A percentile compares a stretch with the other conserved stretches of the same genome.
Evolutionary conservation across 2,888 invertebrate genomes (phyloP).

Genomic region (Pseudococcus longispinus): DNA sequence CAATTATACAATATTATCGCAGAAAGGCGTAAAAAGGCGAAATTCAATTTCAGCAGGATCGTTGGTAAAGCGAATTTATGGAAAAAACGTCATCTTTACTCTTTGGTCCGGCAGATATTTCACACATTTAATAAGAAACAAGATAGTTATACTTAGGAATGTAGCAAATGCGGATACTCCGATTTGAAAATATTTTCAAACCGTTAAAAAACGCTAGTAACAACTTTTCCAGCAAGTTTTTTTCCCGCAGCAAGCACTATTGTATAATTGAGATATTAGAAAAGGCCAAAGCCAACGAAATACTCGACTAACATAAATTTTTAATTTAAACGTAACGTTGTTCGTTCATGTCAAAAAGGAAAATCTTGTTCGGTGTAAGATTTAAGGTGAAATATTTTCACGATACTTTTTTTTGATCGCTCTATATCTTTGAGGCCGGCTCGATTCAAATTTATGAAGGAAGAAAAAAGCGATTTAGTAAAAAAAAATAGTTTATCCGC

Average conservation of each 20-base stretch:
- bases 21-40: neutral
- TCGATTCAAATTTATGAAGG: slow-evolving; percentile 28
- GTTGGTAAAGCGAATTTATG: neutral
- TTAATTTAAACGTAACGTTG: slow-evolving; percentile 32
- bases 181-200: neutral
- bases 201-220: neutral
- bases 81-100: neutral
- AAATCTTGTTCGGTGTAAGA: neutral
- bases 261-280: neutral
- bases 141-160: too few species aligned
- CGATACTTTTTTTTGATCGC: slow-evolving; percentile 19
- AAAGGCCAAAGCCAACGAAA: neutral
- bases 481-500: slow-evolving; percentile 14
- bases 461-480: neutral
- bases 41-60: neutral
- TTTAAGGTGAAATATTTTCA: slow-evolving; percentile 36
- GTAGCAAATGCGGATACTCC: neutral
- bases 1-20: neutral
- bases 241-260: neutral
- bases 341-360: slow-evolving; percentile 2
- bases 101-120: neutral
- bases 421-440: neutral
- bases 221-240: neutral
- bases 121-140: neutral
- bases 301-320: slow-evolving; percentile 8